Evolutionary conservation across 2,113 vertebrate genomes (phyloP).

Genomic region (Nycticebus coucang): DNA sequence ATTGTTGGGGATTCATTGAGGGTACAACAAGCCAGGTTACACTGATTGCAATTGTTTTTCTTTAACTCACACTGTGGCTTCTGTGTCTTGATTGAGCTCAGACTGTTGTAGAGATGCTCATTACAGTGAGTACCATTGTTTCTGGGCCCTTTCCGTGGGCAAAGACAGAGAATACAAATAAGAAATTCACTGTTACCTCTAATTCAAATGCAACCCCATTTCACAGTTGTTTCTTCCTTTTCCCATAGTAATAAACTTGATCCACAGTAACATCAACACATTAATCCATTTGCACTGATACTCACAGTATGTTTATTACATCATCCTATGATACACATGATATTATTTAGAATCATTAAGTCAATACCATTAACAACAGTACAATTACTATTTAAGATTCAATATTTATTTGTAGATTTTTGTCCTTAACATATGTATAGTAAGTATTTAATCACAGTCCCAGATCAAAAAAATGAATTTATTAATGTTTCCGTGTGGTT

Average conservation of each 20-base stretch:
- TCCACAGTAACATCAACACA: not conserved
- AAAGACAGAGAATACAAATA: not conserved
- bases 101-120: not conserved
- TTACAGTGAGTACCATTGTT: not conserved
- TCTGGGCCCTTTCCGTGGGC: not conserved
- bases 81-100: not conserved
- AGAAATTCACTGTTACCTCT: not conserved
- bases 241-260: not conserved
- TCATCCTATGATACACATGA: not conserved
- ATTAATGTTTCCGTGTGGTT: not conserved
- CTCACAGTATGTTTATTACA: not conserved
- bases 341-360: not conserved
- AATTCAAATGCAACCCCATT: not conserved
- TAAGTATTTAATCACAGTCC: not conserved
- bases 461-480: not conserved
- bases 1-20: no score
- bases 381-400: not conserved
- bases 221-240: slow-evolving; percentile 4
- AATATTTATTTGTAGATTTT: not conserved
- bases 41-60: no score
- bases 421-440: not conserved
- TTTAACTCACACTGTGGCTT: not conserved
- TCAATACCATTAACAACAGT: not conserved
- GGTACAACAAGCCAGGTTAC: no score
- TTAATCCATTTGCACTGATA: not conserved